Evolutionary conservation across 2,888 invertebrate genomes (phyloP).

Genomic region (Therioaphis trifolii): DNA sequence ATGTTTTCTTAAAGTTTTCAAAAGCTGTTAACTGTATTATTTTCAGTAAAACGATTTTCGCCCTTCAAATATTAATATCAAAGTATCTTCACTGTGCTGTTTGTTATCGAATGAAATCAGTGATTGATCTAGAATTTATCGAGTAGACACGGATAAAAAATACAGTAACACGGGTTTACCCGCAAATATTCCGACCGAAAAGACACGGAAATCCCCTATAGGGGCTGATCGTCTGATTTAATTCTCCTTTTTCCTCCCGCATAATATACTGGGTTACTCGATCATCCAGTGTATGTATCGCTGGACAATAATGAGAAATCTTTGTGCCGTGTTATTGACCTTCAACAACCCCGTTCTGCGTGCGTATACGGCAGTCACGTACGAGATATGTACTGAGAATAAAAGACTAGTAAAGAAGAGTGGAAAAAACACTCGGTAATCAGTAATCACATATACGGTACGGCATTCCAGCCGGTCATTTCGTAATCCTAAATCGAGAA

Average conservation of each 20-base stretch:
- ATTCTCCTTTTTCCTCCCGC: neutral
- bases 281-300: neutral
- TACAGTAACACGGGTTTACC: neutral
- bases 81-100: neutral
- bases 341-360: conserved; percentile 58
- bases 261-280: conserved; percentile 32
- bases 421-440: conserved; percentile 34
- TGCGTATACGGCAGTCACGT: conserved; percentile 53
- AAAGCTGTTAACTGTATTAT: neutral
- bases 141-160: neutral
- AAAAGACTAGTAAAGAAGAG: conserved; percentile 36
- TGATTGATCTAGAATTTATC: neutral
- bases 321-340: conserved; percentile 56
- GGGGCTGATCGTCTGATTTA: neutral
- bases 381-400: conserved; percentile 40
- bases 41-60: neutral
- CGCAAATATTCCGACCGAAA: neutral
- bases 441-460: conserved; percentile 49
- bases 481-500: conserved; percentile 57
- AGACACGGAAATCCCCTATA: neutral
- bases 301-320: conserved; percentile 29
- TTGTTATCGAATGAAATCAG: neutral
- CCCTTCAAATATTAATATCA: neutral
- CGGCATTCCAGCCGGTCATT: conserved; percentile 57
- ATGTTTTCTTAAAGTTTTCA: neutral